Conservation (phyloP, 2,797 vertebrate genomes). For the Malacoraja senta region DNA sequence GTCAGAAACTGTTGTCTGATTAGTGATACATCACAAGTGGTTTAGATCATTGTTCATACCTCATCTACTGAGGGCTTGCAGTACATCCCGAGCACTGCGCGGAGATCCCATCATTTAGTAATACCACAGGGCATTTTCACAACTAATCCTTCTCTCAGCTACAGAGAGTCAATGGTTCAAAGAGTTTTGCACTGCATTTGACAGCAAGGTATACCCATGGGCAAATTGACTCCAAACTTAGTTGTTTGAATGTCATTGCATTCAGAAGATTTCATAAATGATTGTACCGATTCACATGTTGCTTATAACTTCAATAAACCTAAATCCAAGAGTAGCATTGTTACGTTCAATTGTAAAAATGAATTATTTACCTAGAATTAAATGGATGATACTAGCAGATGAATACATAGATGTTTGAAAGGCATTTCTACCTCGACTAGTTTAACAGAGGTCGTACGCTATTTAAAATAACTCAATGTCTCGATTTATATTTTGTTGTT, state of each 20-base stretch:
- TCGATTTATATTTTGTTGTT: not conserved
- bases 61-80: not conserved
- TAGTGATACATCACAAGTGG: not conserved
- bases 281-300: not conserved
- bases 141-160: not conserved
- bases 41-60: not conserved
- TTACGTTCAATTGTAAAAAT: not conserved
- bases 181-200: not conserved
- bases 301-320: not conserved
- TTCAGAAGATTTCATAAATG: not conserved
- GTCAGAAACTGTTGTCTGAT: constrained; percentile 12
- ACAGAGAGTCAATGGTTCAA: not conserved
- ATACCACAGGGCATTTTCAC: not conserved
- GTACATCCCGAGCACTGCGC: not conserved
- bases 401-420: too few relatives aligned
- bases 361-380: not conserved
- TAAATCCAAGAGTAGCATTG: not conserved
- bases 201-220: not conserved
- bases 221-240: not conserved
- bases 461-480: not conserved
- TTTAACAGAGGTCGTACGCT: not conserved
- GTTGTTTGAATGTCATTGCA: not conserved
- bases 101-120: not conserved
- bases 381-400: not conserved
- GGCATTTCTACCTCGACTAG: not conserved